Percentiles rank a stretch among this genome's conserved stretches.
Conservation (phyloP, 2,797 vertebrate genomes). For the Rhinogobio ventralis region DNA sequence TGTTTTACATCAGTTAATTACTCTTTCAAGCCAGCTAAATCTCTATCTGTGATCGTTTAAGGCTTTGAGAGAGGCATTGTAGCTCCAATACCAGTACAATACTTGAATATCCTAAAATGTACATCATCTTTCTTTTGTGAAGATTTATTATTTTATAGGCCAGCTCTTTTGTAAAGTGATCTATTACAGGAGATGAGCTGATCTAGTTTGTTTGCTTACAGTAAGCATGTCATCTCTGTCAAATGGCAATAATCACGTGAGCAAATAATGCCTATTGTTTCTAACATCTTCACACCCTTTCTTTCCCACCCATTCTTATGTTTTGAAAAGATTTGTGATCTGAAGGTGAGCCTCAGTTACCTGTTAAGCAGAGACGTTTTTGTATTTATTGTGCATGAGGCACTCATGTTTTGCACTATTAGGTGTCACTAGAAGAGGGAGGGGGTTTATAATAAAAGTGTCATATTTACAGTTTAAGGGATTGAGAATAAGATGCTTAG, state of each 20-base stretch:
- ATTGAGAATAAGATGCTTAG: not conserved
- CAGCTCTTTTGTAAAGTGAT: not conserved
- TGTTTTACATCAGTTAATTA: not conserved
- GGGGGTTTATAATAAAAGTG: not conserved
- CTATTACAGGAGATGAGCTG: not conserved
- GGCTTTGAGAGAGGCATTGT: not conserved
- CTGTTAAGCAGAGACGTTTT: not conserved
- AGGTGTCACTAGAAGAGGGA: not conserved
- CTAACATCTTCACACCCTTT: conserved; percentile 12
- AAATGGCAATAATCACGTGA: not conserved
- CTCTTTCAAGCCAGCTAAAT: not conserved
- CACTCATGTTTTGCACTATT: not conserved
- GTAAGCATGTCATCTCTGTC: not conserved
- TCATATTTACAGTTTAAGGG: not conserved
- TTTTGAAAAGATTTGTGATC: not conserved
- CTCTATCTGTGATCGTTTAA: not conserved
- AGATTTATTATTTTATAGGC: not conserved
- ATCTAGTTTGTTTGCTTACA: conserved; percentile 4
- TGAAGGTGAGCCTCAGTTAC: not conserved
- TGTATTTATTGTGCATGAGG: not conserved
- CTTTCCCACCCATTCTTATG: not conserved
- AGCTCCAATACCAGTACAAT: not conserved
- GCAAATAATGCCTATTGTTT: not conserved
- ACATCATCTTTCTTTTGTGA: not conserved
- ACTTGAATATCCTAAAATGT: not conserved